Evolutionary conservation across 2,797 vertebrate species (phyloP), one percentile per base, ranked within the genome.

Genomic region (Buceros bicornis): DNA sequence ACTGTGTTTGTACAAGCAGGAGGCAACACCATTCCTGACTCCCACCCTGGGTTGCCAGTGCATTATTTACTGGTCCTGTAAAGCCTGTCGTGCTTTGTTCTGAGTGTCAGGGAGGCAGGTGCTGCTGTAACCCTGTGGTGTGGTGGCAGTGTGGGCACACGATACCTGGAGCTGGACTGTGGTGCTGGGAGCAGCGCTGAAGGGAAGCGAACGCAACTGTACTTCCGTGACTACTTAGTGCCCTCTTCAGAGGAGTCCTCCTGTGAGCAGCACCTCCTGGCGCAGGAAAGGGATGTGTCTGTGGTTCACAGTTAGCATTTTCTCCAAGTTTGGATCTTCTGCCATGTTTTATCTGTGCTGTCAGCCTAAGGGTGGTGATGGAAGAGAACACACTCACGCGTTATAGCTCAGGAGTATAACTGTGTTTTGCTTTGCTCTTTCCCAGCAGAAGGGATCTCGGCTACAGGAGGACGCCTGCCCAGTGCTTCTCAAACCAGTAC

Each of bases 161-260:
- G 37, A 40, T 40, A 12, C 37, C 37, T 40, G 37, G 37, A 40
- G 37, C 37, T 40, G 37, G 37, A 40, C 37, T 40, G 12, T 8
- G 5, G 45, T 2, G 1, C 33, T 0, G 0, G 29, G 8, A 61
- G 71, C 37, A 35, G 56, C 0, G 0, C 40, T 0, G 0, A n/a
- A 66, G 42, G 25, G 50, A 43, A 71, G 22, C 21, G 20, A 78
- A 77, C 8, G 42, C 37, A 15, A 15, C 47, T 45, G 37, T 1
- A 1, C 31, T 86, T 11, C 76, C 33, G 9, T 2, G 2, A 7
- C 26, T 87, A 92, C 64, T 58, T 57, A 5, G 37, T 73, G 53
- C 25, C 64, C 22, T 90, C 53, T 82, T 80, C 47, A 72, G 77
- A 40, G 24, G 33, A 89, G 35, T 11, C 17, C 6, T 69, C 37